Base-by-base conservation (phyloP, 2,888 invertebrate species). In the Melinopterus prodromus region DNA sequence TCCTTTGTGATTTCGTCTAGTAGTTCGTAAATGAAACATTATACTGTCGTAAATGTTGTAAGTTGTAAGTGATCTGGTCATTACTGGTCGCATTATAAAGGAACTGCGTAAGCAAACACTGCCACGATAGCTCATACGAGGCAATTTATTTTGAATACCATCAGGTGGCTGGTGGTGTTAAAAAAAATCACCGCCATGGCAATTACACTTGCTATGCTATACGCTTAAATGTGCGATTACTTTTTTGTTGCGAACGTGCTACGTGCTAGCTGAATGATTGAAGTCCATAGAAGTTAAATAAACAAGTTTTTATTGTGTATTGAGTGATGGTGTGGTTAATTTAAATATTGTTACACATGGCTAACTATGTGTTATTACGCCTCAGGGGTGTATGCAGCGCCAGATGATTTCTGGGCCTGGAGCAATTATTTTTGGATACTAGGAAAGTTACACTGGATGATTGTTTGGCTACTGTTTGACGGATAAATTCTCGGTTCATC, bases 251-350 rank as follows among this genome's bases (percentile, higher is more conserved):
- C 53, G 53, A 53, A 53, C 53, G 53, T 53, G 53, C 26, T 53
- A 53, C 53, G 53, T 53, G 53, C 53, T 53, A 53, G 53, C 53
- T 53, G 53, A 53, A 53, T 12, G 53, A 53, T 53, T 53, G 53
- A 53, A 53, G 9, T 53, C 53, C 5, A 53, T 4, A 53, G 53
- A 53, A 9, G 53, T 53, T 53, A 53, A 53, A 53, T 53, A 53
- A 53, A 53, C 53, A 53, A 53, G 53, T 53, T 53, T 53, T 53
- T 53, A 53, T 53, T 53, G 53, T 53, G 14, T 36, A 70, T n/a
- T 70, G 69, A 70, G 70, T 77, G 70, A 77, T 70, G 77, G 70
- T 69, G 35, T 14, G 36, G 69, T 70, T 69, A 77, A 77, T 77
- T 77, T 70, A 35, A 77, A 70, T 70, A 70, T 70, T 69, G 70